Evolutionary conservation across 2,888 invertebrate species (phyloP), one percentile per base, ranked within the genome.

Genomic region (Ariolimax columbianus): DNA sequence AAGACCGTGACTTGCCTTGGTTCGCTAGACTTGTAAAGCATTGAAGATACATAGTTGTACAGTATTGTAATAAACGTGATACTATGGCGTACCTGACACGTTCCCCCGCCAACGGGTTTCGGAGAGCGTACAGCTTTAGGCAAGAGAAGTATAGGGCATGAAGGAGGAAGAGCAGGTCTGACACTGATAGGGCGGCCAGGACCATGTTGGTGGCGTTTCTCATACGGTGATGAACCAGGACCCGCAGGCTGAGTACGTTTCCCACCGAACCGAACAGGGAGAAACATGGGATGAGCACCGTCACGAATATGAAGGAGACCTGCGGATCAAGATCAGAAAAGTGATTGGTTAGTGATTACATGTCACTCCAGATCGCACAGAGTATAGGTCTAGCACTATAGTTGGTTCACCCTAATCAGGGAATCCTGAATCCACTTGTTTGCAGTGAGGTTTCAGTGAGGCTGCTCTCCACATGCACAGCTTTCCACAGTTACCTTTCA

Each of bases 221-320:
- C 90, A 91, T 91, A 55, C 91, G 89, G 40, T 91, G 89, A 73
- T 90, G 89, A 66, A 90, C 88, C 51, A 92, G 87, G 23, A 92
- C 91, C 11, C 89, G 83, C 9, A 92, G 87, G 79, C 91, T 91
- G 43, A 91, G 77, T 17, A 91, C 78, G 82, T 92, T 92, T 70
- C 92, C 92, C 30, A 91, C 83, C 3, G 89, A 88, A 43, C 92
- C 92, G 75, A 92, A 89, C 30, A 90, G 17, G 38, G 90, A 90
- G 40, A 92, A 87, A 1, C 86, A 43, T 1, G 91, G 90, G 43
- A 91, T 91, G 14, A 91, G 87, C 0, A 90, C 80, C 83, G 90
- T 87, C n/a, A 88, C 91, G 36, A 91, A 89, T n/a, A 89, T 86
- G 63, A 90, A 84, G 73, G 88, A 87, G 51, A 90, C 85, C 43